Percentiles rank a stretch among this genome's conserved stretches.
Conservation (phyloP, 2,888 invertebrate genomes). For the Eutolmus rufibarbis region DNA sequence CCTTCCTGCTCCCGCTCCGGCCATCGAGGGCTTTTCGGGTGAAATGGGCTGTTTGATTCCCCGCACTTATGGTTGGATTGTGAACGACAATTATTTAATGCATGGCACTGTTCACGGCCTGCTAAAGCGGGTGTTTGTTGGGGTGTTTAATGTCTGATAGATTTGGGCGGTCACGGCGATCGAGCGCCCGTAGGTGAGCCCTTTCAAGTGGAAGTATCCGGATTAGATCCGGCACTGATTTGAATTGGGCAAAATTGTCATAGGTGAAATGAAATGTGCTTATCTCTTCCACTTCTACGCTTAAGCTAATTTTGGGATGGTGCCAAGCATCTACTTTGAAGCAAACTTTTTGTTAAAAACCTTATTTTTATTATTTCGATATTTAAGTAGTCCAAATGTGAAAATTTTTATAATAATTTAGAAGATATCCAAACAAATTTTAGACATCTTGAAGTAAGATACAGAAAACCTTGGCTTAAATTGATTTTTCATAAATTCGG, state of each 20-base stretch:
- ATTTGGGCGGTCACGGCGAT: background rate
- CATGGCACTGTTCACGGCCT: background rate
- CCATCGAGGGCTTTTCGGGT: background rate
- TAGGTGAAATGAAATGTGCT: background rate
- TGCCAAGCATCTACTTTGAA: too few relatives aligned
- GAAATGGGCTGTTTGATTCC: slow-evolving; percentile 38
- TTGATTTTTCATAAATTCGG: too few relatives aligned
- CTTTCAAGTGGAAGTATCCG: background rate
- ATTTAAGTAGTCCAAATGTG: too few relatives aligned
- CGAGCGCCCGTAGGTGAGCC: background rate
- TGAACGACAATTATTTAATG: slow-evolving; percentile 21
- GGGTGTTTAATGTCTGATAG: background rate
- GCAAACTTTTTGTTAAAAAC: too few relatives aligned
- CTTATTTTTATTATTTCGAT: too few relatives aligned
- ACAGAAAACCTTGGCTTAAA: too few relatives aligned
- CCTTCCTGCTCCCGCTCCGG: background rate
- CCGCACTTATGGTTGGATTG: slow-evolving; percentile 9
- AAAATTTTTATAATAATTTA: too few relatives aligned
- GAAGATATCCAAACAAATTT: too few relatives aligned
- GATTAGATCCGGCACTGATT: background rate
- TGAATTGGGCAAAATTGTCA: background rate
- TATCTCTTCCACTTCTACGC: background rate
- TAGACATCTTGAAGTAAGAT: too few relatives aligned
- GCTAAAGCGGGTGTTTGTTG: background rate
- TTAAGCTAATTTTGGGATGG: background rate